Evolutionary conservation across 2,113 vertebrate species (phyloP).

Genomic region (Cariama cristata): DNA sequence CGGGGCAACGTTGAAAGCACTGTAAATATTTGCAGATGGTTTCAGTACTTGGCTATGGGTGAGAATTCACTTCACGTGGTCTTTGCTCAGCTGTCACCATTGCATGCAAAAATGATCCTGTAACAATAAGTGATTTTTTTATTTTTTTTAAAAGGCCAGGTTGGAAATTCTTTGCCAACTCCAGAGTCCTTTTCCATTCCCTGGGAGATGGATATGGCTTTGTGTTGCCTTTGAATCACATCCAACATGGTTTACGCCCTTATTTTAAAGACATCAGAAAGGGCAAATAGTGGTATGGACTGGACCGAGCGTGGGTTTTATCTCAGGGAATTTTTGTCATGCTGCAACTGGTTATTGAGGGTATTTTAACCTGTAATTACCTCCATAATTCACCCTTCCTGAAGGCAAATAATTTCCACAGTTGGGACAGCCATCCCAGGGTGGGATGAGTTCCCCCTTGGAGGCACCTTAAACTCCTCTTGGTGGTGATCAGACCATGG

Average conservation of each 20-base stretch:
- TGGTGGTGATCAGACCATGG: not conserved
- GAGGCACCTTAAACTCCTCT: not conserved
- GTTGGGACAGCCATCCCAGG: accelerated
- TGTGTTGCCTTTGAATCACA: accelerated
- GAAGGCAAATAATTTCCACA: not conserved
- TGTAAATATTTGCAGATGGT: not conserved
- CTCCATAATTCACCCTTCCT: accelerated
- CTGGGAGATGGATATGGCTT: not conserved
- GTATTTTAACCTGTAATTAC: accelerated
- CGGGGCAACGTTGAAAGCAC: accelerated
- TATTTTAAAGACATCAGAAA: not conserved
- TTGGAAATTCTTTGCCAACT: not conserved
- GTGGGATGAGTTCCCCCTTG: no score
- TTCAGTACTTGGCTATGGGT: not conserved
- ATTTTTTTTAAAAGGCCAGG: not conserved
- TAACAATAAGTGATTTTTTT: accelerated
- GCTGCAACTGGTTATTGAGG: not conserved
- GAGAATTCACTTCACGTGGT: not conserved
- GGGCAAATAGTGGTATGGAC: accelerated
- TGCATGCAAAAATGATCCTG: accelerated
- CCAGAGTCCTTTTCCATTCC: not conserved
- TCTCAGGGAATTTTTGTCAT: accelerated
- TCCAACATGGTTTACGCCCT: not conserved
- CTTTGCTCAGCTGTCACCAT: not conserved
- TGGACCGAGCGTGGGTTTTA: not conserved